Evolutionary conservation across 2,797 vertebrate genomes (phyloP).

Genomic region (Sebastes oblongus): DNA sequence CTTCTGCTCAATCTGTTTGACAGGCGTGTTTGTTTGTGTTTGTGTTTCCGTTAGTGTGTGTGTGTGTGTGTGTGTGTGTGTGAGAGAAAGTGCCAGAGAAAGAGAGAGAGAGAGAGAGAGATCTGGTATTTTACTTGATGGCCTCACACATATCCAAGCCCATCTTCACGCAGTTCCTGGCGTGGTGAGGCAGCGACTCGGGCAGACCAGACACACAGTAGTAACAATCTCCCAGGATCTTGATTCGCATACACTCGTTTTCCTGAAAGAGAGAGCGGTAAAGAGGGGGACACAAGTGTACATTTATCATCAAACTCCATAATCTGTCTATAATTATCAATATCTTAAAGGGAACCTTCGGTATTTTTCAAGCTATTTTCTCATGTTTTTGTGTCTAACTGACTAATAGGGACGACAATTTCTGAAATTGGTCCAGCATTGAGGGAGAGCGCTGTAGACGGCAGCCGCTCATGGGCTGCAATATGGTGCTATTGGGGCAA

Average conservation of each 20-base stretch:
- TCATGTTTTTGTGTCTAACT: too few species aligned
- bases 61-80: conserved; percentile 1
- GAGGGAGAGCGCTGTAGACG: too few species aligned
- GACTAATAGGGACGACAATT: rapidly evolving
- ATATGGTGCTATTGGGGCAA: too few species aligned
- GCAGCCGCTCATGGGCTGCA: too few species aligned
- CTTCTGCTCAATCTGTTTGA: conserved; percentile 66
- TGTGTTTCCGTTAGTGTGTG: conserved; percentile 25
- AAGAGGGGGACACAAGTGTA: background rate
- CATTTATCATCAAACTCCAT: background rate
- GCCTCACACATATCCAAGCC: conserved; percentile 99
- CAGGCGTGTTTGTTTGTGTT: conserved; percentile 53
- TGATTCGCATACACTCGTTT: conserved; percentile 99
- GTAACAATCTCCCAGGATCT: conserved; percentile 98
- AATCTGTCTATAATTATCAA: background rate
- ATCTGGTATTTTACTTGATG: conserved; percentile 90
- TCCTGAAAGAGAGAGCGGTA: conserved; percentile 82
- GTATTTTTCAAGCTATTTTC: too few species aligned
- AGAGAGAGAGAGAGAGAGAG: conserved; percentile 12
- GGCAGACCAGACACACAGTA: conserved; percentile 98
- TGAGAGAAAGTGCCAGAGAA: background rate
- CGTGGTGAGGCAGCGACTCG: conserved; percentile 94
- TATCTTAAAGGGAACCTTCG: background rate
- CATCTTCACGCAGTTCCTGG: conserved; percentile 99
- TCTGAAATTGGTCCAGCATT: too few species aligned